Evolutionary conservation across 2,888 invertebrate species (phyloP).

Genomic region (Euzetes globulus): DNA sequence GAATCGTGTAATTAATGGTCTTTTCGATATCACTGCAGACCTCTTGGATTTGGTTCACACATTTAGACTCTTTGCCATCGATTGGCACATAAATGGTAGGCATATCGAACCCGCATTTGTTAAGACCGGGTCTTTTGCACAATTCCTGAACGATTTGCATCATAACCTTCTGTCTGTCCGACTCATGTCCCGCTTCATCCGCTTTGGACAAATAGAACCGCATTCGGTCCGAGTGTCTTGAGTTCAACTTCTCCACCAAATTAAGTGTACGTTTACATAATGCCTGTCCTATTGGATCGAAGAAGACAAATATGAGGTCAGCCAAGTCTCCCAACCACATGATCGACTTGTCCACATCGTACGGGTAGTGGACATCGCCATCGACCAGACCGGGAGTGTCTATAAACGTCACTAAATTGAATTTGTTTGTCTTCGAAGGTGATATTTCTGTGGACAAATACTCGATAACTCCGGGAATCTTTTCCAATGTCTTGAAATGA

Average conservation of each 20-base stretch:
- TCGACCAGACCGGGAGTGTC: conserved; percentile 57
- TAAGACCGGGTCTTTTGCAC: conserved; percentile 55
- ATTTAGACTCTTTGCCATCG: conserved; percentile 41
- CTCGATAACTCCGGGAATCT: conserved; percentile 53
- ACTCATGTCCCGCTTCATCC: conserved; percentile 55
- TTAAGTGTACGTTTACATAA: conserved; percentile 55
- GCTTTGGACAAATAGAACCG: conserved; percentile 55
- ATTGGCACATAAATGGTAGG: conserved; percentile 55
- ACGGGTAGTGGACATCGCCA: conserved; percentile 57
- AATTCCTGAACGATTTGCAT: conserved; percentile 58
- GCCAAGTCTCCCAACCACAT: conserved; percentile 53
- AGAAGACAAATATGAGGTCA: conserved; percentile 56
- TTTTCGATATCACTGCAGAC: conserved; percentile 54
- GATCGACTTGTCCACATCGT: conserved; percentile 54
- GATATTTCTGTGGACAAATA: conserved; percentile 53
- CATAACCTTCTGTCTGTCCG: conserved; percentile 54
- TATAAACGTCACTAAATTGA: conserved; percentile 55
- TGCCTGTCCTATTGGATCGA: conserved; percentile 57
- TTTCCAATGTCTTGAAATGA: conserved; percentile 53
- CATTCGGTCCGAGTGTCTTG: conserved; percentile 52
- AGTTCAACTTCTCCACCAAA: conserved; percentile 53
- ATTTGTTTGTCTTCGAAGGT: conserved; percentile 55
- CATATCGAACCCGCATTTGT: conserved; percentile 55
- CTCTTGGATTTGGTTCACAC: conserved; percentile 55
- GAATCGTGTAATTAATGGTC: conserved; percentile 54